Conservation (phyloP, 2,888 invertebrate species). For the Nesidiocoris tenuis region DNA sequence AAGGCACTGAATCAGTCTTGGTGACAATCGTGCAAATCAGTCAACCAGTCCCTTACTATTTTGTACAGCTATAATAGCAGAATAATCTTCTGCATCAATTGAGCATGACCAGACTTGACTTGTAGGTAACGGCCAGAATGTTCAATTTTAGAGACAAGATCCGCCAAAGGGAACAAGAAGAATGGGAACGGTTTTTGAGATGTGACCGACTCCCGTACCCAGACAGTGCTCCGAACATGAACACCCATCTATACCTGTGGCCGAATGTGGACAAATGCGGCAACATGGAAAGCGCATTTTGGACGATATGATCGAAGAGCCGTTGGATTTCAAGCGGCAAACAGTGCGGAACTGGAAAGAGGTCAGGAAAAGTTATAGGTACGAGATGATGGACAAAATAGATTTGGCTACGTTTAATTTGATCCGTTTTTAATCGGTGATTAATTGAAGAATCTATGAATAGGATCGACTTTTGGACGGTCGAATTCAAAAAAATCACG, state of each 20-base stretch:
- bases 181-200: slow-evolving; percentile 63
- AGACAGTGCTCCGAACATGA: slow-evolving; percentile 60
- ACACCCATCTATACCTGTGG: slow-evolving; percentile 63
- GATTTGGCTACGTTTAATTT: slow-evolving; percentile 58
- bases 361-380: slow-evolving; percentile 51
- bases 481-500: slow-evolving; percentile 43
- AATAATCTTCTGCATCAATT: no score
- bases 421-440: no score
- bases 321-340: slow-evolving; percentile 47
- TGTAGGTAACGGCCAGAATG: no score
- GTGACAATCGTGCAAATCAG: no score
- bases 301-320: slow-evolving; percentile 50
- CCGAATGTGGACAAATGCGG: slow-evolving; percentile 52
- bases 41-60: no score
- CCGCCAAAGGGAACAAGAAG: slow-evolving; percentile 45
- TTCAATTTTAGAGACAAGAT: slow-evolving; percentile 48
- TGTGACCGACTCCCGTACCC: slow-evolving; percentile 66
- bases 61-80: no score
- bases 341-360: slow-evolving; percentile 50
- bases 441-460: slow-evolving; percentile 50
- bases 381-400: slow-evolving; percentile 56
- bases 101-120: no score
- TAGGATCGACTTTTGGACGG: slow-evolving; percentile 45
- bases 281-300: slow-evolving; percentile 47
- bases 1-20: no score